phyloP scores from a whole-genome alignment of 30 jellyfish, hydroid and myxozoan species.

The Cassiopea andromeda region DNA sequence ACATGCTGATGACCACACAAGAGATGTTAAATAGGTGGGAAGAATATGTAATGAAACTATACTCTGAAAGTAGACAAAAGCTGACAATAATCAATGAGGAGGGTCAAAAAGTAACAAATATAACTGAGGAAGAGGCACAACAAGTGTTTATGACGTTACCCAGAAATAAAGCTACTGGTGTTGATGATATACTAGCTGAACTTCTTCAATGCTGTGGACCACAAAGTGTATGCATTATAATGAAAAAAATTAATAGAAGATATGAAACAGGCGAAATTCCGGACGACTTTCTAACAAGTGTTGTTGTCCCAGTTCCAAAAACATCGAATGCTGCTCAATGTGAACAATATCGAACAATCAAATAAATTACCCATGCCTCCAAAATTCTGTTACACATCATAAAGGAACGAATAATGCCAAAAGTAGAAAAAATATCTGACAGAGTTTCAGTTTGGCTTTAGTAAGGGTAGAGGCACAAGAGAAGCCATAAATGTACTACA shows the following conservation, averaged over 20 bases:
- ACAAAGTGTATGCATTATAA: neutral
- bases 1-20: neutral
- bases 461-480: slow-evolving; percentile 9
- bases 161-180: slow-evolving; percentile 24
- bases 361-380: slow-evolving; percentile 28
- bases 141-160: slow-evolving; percentile 2
- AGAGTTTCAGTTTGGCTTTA: slow-evolving; percentile 21
- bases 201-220: slow-evolving; percentile 12
- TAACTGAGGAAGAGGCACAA: slow-evolving; percentile 4
- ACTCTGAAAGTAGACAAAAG: neutral
- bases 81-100: neutral
- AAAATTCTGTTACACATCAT: slow-evolving; percentile 30
- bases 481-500: slow-evolving; percentile 6
- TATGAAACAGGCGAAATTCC: slow-evolving; percentile 55
- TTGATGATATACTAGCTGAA: slow-evolving; percentile 50
- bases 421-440: neutral
- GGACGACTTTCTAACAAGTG: neutral
- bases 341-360: slow-evolving; percentile 31
- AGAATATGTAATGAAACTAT: neutral
- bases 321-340: slow-evolving; percentile 24
- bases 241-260: slow-evolving; percentile 10
- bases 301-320: slow-evolving; percentile 23
- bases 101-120: neutral
- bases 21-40: neutral
- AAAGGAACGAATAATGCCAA: neutral